Percentiles rank a stretch among this genome's conserved stretches.
phyloP scores from a whole-genome alignment of 2,113 vertebrate genomes.

The Sapayoa aenigma region DNA sequence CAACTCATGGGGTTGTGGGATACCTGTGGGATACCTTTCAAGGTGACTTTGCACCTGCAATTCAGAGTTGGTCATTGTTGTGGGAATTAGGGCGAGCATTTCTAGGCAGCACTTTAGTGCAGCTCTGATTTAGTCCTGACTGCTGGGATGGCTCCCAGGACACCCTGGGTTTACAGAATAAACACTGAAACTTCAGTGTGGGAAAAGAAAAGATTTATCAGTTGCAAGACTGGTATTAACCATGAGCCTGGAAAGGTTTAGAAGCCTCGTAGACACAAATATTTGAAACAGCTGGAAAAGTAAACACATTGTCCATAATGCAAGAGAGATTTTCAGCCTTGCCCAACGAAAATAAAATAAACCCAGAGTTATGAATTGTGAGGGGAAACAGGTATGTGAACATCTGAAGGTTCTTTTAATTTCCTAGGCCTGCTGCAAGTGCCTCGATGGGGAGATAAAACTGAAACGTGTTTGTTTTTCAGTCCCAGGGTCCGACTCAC shows the following conservation, averaged over 20 bases:
- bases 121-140: background rate
- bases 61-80: background rate
- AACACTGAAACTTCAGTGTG: background rate
- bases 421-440: background rate
- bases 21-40: background rate
- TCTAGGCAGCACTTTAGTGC: background rate
- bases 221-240: background rate
- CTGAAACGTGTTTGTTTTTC: slow-evolving; percentile 35
- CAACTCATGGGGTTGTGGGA: background rate
- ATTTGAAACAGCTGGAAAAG: background rate
- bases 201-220: background rate
- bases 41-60: background rate
- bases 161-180: background rate
- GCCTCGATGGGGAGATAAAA: background rate
- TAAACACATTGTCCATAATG: background rate
- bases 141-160: background rate
- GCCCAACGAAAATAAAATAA: background rate
- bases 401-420: background rate
- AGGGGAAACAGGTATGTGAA: background rate
- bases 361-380: accelerated
- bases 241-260: background rate
- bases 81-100: background rate
- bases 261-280: background rate
- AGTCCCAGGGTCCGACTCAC: slow-evolving; percentile 59
- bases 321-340: background rate